Conservation (phyloP, 2,797 vertebrate genomes). For the Saxicola maurus region DNA sequence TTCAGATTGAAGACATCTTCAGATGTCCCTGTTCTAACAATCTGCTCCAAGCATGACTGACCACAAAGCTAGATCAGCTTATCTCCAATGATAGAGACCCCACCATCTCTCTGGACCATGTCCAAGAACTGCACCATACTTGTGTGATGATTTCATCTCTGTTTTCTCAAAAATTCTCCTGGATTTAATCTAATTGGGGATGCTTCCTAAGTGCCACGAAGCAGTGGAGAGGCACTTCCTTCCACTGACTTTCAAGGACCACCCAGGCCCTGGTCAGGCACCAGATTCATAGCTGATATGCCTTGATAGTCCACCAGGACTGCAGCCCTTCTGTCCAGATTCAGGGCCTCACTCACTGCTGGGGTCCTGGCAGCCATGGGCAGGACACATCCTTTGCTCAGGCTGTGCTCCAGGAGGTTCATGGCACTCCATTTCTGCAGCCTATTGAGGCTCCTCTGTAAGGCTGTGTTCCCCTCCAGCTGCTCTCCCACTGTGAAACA, state of each 20-base stretch:
- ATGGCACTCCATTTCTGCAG: not conserved
- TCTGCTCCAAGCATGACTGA: not conserved
- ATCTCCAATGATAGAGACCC: not conserved
- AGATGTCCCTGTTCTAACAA: not conserved
- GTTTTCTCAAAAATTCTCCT: not conserved
- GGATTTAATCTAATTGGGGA: not conserved
- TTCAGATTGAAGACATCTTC: not conserved
- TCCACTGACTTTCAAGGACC: not conserved
- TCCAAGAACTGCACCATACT: not conserved
- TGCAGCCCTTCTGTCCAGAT: not conserved
- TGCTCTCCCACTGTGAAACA: not conserved
- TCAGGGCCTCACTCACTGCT: not conserved
- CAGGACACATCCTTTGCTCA: not conserved
- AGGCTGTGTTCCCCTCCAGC: not conserved
- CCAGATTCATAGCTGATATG: accelerated
- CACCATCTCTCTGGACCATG: not conserved
- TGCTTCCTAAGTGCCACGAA: not conserved
- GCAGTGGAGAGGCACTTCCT: not conserved
- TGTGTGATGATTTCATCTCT: not conserved
- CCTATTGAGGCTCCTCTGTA: not conserved
- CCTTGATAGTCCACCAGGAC: not conserved
- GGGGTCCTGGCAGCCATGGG: not conserved
- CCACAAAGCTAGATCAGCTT: not conserved
- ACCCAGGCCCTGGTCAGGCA: not conserved
- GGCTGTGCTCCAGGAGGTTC: not conserved